A percentile compares a stretch with the other conserved stretches of the same genome.
These are phyloP conservation scores for Calliopum simillimum DNA, from an alignment of 2,888 invertebrate genomes.

Conservation along the genomic window DNA sequence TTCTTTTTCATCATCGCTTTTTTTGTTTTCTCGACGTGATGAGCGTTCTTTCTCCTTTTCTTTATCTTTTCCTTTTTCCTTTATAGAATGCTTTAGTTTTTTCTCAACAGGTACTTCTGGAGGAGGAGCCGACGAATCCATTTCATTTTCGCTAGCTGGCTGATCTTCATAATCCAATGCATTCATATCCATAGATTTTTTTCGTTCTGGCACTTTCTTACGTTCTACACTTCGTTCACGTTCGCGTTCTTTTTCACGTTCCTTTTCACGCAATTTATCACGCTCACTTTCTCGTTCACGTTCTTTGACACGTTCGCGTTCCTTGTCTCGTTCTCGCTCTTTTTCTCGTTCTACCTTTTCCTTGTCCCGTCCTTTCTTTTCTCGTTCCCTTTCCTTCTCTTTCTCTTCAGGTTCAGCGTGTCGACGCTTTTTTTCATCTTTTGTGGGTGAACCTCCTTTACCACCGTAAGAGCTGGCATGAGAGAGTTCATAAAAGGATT, in stretches of 20 bases:
- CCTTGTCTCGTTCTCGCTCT: constrained; percentile 41
- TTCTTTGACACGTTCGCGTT: constrained; percentile 18
- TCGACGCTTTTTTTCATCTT: constrained; percentile 54
- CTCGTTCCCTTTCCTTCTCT: constrained; percentile 38
- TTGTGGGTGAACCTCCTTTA: constrained; percentile 55
- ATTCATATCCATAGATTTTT: constrained; percentile 74
- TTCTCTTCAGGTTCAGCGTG: constrained; percentile 58
- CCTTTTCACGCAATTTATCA: constrained; percentile 30
- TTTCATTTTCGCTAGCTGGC: constrained; percentile 66
- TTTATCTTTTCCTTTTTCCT: constrained; percentile 32
- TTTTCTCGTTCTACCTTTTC: constrained; percentile 49
- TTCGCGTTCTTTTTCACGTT: constrained; percentile 16
- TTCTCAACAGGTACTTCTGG: constrained; percentile 32
- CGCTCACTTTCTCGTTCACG: constrained; percentile 37
- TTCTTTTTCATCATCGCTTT: constrained; percentile 61
- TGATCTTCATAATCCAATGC: constrained; percentile 80
- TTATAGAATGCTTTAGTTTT: constrained; percentile 32
- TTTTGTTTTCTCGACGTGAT: constrained; percentile 20
- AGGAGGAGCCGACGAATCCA: constrained; percentile 38
- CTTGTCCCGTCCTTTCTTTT: constrained; percentile 29
- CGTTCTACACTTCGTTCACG: constrained; percentile 28
- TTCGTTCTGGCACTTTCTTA: constrained; percentile 52
- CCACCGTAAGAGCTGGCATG: constrained; percentile 67
- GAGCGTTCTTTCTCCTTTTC: constrained; percentile 35
- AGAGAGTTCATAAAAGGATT: constrained; percentile 66